phyloP scores from a whole-genome alignment of 2,888 invertebrate species.

The Cryptocheilus praepositus region DNA sequence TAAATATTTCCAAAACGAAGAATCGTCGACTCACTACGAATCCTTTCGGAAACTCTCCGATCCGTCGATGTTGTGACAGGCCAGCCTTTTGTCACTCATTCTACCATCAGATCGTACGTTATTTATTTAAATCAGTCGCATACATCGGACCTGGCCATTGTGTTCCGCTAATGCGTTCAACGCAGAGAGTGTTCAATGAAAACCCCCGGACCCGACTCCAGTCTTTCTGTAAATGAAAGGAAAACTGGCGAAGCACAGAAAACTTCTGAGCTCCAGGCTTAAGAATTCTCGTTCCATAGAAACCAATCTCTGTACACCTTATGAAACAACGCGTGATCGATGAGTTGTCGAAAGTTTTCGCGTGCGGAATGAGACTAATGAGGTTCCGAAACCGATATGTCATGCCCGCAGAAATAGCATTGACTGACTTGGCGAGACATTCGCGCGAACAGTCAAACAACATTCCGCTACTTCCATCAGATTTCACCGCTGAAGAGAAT shows the following conservation, averaged over 20 bases:
- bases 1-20: slow-evolving; percentile 67
- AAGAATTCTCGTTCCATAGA: too few relatives aligned
- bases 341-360: slow-evolving; percentile 11
- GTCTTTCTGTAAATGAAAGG: slow-evolving; percentile 4
- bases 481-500: slow-evolving; percentile 19
- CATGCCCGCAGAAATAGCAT: not conserved
- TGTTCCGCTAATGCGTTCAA: slow-evolving; percentile 38
- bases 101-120: slow-evolving; percentile 52
- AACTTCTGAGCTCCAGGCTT: not conserved
- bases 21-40: slow-evolving; percentile 39
- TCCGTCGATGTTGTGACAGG: slow-evolving; percentile 58
- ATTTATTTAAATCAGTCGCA: slow-evolving; percentile 57
- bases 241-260: not conserved
- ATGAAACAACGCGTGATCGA: not conserved
- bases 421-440: too few relatives aligned
- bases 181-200: not conserved
- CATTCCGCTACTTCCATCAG: not conserved
- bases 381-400: slow-evolving; percentile 16
- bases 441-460: slow-evolving; percentile 4
- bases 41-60: slow-evolving; percentile 39
- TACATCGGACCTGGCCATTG: slow-evolving; percentile 39
- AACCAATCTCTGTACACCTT: too few relatives aligned
- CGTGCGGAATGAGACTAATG: slow-evolving; percentile 15
- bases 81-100: slow-evolving; percentile 44
- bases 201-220: too few relatives aligned